phyloP scores from a whole-genome alignment of 2,797 vertebrate genomes.

The Helarctos malayanus region DNA sequence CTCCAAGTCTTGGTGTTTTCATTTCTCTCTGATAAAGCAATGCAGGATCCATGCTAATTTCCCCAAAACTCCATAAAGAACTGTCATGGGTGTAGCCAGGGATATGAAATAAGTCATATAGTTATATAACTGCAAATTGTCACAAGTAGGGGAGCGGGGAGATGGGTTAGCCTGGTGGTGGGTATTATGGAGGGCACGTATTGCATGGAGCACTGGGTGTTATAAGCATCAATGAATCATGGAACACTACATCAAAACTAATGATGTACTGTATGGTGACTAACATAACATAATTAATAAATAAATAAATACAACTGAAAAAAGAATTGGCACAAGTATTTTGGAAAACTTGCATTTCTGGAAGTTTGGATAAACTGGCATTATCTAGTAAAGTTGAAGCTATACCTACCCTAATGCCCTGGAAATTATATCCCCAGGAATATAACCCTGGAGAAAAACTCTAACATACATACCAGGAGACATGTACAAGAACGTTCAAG shows the following conservation, averaged over 20 bases:
- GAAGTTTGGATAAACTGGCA: background rate
- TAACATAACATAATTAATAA: too few relatives aligned
- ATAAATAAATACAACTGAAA: too few relatives aligned
- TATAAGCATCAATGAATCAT: too few relatives aligned
- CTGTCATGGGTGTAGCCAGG: background rate
- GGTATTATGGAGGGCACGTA: too few relatives aligned
- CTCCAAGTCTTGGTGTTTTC: background rate
- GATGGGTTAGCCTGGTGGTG: too few relatives aligned
- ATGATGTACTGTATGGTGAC: too few relatives aligned
- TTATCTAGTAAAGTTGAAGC: background rate
- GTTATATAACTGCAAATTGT: background rate
- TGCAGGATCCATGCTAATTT: background rate
- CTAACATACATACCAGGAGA: background rate
- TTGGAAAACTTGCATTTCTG: background rate
- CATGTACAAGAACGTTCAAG: background rate
- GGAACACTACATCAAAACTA: too few relatives aligned
- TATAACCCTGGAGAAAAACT: background rate
- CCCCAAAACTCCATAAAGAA: slow-evolving; percentile 36
- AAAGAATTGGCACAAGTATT: background rate
- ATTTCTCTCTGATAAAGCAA: slow-evolving; percentile 42
- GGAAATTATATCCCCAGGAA: slow-evolving; percentile 2
- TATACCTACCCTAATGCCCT: background rate
- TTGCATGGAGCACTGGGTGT: too few relatives aligned
- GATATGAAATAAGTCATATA: background rate
- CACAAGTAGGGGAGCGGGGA: background rate